A percentile compares a stretch with the other conserved stretches of the same genome.
Evolutionary conservation across 1,140 invertebrate species (phyloP).

Genomic region (Ptiloglossa arizonensis): DNA sequence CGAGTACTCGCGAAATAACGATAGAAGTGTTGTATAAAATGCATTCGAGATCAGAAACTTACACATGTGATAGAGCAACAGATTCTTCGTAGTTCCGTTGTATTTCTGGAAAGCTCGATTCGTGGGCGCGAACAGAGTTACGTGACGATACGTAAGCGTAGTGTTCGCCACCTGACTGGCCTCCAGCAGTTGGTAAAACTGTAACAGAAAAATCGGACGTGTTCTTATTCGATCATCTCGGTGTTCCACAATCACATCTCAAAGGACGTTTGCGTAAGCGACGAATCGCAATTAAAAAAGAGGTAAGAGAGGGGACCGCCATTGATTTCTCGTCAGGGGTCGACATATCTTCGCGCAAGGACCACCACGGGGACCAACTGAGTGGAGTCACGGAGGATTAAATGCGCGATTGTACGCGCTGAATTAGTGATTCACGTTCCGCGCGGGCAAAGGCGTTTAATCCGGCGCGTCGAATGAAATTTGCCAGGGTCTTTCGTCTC

Average conservation of each 20-base stretch:
- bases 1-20: too few relatives aligned
- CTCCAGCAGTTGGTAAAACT: constrained; percentile 88
- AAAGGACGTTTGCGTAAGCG: too few relatives aligned
- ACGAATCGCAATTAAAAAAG: background rate
- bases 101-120: constrained; percentile 90
- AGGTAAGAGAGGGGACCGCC: background rate
- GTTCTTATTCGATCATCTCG: background rate
- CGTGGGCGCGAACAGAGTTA: constrained; percentile 90
- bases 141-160: constrained; percentile 85
- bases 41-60: constrained; percentile 84
- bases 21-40: too few relatives aligned
- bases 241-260: background rate
- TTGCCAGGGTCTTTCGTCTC: constrained; percentile 55
- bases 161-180: constrained; percentile 86
- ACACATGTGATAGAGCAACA: constrained; percentile 92
- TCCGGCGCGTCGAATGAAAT: constrained; percentile 62
- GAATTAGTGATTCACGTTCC: constrained; percentile 40
- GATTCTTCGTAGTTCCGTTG: constrained; percentile 81
- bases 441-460: constrained; percentile 48
- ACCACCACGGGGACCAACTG: constrained; percentile 23
- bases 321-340: constrained; percentile 20
- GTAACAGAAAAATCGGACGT: constrained; percentile 80
- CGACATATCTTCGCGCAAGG: background rate
- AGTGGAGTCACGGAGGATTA: constrained; percentile 53
- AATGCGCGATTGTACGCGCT: constrained; percentile 40